Base-by-base conservation (phyloP, 2,797 vertebrate species). In the Acestrorhynchus altus region DNA sequence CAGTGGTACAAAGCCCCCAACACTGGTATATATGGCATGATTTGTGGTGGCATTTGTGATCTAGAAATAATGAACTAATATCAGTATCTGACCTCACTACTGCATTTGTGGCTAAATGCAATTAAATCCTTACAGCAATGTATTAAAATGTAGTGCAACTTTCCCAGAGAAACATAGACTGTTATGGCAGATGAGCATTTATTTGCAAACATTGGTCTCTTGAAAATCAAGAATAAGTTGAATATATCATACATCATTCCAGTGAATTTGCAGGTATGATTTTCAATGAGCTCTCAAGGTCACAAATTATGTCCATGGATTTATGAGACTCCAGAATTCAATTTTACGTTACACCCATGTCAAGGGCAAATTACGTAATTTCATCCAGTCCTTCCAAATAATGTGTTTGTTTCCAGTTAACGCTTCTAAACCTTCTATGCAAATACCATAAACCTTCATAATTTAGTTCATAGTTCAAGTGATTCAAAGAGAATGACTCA, bases 251-350 rank as follows among this genome's bases (percentile, higher is more conserved):
- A 42, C 22, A 40, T 18, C 15, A 24, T 24, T 67, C 40, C 4
- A 47, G 40, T 59, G 63, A 57, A 51, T 42, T 46, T 8, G 39
- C n/a, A 1, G 6, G 8, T 22, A 13, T 39, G 52, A 13, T 67
- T 26, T 47, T 57, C 31, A 44, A n/a, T 20, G 52, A 8, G 59
- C 18, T 20, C 40, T 39, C 20, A 57, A 73, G 46, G 52, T 24
- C 68, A 52, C 64, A 75, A 76, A 59, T 76, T 18, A 64, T 28
- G 42, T 11, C 20, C 28, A 60, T 42, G 49, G 26, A 22, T 60
- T 68, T 49, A 76, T 57, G 74, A 67, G 64, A 65, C 63, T 49
- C 22, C 28, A 67, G 47, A 67, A 47, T 31, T 35, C 57, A 4
- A 18, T 60, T 10, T 24, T 18, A 35, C 5, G 15, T 49, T 16